These are phyloP conservation scores for Aeoliscus strigatus DNA, from an alignment of 2,797 vertebrate genomes.

Conservation along the genomic window DNA sequence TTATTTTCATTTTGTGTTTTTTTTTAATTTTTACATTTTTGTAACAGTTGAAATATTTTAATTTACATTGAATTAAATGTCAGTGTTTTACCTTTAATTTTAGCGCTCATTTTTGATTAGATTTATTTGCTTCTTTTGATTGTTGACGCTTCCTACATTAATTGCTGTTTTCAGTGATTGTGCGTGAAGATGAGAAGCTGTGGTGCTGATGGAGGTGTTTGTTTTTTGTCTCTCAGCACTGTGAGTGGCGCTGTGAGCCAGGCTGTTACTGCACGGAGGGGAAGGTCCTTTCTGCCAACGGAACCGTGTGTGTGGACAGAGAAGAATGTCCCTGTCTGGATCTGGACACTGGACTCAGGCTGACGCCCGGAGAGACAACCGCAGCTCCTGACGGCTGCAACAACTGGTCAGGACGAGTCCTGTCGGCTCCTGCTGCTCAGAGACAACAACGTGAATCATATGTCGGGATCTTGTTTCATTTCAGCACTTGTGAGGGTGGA, in stretches of 20 bases:
- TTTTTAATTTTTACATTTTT: too few species aligned
- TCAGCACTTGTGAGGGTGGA: constrained; percentile 81
- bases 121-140: too few species aligned
- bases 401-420: constrained; percentile 78
- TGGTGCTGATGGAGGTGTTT: too few species aligned
- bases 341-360: constrained; percentile 62
- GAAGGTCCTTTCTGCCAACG: constrained; percentile 73
- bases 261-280: constrained; percentile 85
- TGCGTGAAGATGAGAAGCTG: too few species aligned
- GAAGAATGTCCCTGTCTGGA: constrained; percentile 79
- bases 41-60: too few species aligned
- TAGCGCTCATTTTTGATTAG: too few species aligned
- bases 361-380: constrained; percentile 59
- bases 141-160: too few species aligned
- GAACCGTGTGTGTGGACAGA: constrained; percentile 70
- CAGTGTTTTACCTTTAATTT: too few species aligned
- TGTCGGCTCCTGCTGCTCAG: too few species aligned
- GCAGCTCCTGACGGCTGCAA: constrained; percentile 77
- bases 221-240: constrained; percentile 62
- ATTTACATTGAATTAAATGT: too few species aligned
- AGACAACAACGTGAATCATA: too few species aligned
- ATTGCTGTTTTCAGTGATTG: background rate
- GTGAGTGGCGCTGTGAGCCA: constrained; percentile 81
- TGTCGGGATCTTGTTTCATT: constrained; percentile 15
- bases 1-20: too few species aligned